Evolutionary conservation across 2,113 vertebrate genomes (phyloP).

Genomic region (Paralichthys olivaceus): DNA sequence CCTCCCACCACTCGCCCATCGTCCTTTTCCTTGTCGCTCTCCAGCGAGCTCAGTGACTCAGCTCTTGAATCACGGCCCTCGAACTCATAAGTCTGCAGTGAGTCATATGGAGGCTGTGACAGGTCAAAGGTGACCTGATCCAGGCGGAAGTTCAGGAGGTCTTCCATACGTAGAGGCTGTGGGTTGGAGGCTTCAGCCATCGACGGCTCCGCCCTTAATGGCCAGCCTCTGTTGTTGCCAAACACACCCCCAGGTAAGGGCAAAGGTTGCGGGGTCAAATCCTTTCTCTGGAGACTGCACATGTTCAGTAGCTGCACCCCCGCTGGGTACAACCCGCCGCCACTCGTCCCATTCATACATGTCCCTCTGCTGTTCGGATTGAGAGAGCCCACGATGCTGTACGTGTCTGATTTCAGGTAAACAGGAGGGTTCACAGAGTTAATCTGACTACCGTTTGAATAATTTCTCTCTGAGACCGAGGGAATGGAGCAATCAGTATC

Average conservation of each 20-base stretch:
- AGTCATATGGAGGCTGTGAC: constrained; percentile 90
- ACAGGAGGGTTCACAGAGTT: constrained; percentile 7
- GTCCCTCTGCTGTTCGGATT: constrained; percentile 63
- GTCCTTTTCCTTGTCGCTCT: constrained; percentile 80
- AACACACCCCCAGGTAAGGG: constrained; percentile 60
- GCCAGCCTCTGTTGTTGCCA: constrained; percentile 50
- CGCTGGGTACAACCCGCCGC: constrained; percentile 49
- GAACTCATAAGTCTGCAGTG: constrained; percentile 90
- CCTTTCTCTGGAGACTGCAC: constrained; percentile 66
- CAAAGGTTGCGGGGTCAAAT: constrained; percentile 57
- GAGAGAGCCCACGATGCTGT: constrained; percentile 78
- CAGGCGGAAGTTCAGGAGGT: constrained; percentile 87
- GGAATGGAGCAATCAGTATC: constrained; percentile 72
- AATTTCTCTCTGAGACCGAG: constrained; percentile 66
- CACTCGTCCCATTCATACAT: constrained; percentile 41
- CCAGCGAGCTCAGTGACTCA: constrained; percentile 89
- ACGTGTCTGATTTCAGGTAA: constrained; percentile 58
- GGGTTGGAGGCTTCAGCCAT: constrained; percentile 31
- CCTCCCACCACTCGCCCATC: constrained; percentile 46
- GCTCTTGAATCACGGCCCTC: constrained; percentile 88
- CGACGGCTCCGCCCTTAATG: constrained; percentile 7
- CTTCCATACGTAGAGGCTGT: constrained; percentile 82
- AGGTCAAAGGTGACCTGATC: constrained; percentile 88
- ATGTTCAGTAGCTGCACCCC: constrained; percentile 64
- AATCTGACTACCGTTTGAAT: constrained; percentile 23